Evolutionary conservation across 1,140 invertebrate genomes (phyloP).

Genomic region (Drosophila aff.): DNA sequence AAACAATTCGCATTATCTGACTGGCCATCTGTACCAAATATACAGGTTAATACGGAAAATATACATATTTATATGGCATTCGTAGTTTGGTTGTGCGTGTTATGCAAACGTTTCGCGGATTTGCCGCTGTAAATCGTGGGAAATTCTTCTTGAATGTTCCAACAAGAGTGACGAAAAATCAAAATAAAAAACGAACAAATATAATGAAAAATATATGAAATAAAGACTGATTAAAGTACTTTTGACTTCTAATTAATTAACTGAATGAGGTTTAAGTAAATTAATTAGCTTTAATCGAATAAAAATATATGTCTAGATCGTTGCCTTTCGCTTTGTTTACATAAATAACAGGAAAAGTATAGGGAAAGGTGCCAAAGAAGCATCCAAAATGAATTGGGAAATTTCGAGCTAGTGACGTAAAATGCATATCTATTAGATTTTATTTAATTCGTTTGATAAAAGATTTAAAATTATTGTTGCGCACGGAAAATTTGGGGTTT

Average conservation of each 20-base stretch:
- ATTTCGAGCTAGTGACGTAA: neutral
- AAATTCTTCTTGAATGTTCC: constrained; percentile 10
- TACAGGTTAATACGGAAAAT: too few species aligned
- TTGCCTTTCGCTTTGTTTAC: constrained; percentile 13
- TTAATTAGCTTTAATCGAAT: neutral
- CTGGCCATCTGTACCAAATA: neutral
- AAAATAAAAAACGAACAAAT: too few species aligned
- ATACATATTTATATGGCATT: constrained; percentile 4
- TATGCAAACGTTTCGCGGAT: constrained; percentile 69
- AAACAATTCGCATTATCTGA: constrained; percentile 31
- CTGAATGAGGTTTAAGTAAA: neutral
- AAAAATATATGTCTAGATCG: neutral
- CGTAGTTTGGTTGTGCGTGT: constrained; percentile 68
- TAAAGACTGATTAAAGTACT: neutral
- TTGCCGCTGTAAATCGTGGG: constrained; percentile 33
- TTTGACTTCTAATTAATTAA: neutral
- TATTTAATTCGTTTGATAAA: neutral
- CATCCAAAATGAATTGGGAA: neutral
- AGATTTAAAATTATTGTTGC: too few species aligned
- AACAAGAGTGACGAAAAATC: neutral
- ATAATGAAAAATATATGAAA: neutral
- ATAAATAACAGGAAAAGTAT: constrained; percentile 13
- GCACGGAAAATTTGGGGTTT: neutral
- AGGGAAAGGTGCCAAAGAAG: neutral
- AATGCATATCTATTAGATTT: neutral